Evolutionary conservation across 2,888 invertebrate genomes (phyloP), one percentile per base, ranked within the genome.

Genomic region (Eulithis testata): DNA sequence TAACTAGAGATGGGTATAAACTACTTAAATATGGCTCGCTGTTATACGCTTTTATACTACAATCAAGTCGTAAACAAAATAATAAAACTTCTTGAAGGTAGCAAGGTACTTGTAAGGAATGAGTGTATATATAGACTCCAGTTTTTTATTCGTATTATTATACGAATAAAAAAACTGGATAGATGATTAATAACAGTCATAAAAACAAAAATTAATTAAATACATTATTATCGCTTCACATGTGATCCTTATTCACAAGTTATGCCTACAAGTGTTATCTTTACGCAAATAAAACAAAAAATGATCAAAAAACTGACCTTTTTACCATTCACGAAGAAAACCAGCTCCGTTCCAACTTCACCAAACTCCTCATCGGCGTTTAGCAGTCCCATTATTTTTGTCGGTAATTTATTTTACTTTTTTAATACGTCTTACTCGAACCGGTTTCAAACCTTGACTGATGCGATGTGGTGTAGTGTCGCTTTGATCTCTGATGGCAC

Each of bases 271-370:
- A 47, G 47, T 14, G 47, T 0, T 47, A 47, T 47, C 21, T 50
- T 11, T 11, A 27, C 9, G 11, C 21, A 5, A 27, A 50, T 14
- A 50, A 27, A 11, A 36, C n/a, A 27, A 50, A 49, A 14, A 3
- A 53, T 5, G n/a, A 43, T 49, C 12, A 43, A 47, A 52, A 49
- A 37, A 77, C 83, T 69, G 74, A 93, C 93, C 91, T 91, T 93
- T 71, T 92, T 93, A 59, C 93, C 90, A 73, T 93, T 93, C 5
- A 93, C 93, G 76, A 86, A 94, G 77, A 94, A 91, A 60, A 91
- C 90, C 78, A 91, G 80, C 68, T 87, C 86, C 4, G 85, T 83
- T 58, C 76, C 73, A 59, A 86, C 77, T 49, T 86, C 85, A 61
- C 76, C 80, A 9, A 65, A 61, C 58, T 89, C 87, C 45, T 90